Conservation (phyloP, 2,888 invertebrate species). For the Caenorhabditis doughertyi region DNA sequence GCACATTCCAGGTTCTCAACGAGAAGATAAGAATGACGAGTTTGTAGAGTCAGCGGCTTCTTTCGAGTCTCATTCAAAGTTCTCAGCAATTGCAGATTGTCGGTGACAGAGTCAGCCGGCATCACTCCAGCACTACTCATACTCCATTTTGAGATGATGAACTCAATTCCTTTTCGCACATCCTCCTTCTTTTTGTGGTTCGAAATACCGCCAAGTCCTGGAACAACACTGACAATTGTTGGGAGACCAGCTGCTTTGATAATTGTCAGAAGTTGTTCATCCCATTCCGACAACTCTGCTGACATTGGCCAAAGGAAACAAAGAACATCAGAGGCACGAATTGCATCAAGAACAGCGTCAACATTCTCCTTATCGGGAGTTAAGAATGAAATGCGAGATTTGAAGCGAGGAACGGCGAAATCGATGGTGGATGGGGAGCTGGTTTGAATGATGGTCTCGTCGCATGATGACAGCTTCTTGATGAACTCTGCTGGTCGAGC, state of each 20-base stretch:
- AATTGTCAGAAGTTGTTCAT: constrained; percentile 74
- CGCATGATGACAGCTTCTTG: constrained; percentile 62
- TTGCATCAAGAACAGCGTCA: constrained; percentile 76
- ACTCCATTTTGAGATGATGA: constrained; percentile 79
- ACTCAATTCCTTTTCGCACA: constrained; percentile 72
- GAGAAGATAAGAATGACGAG: constrained; percentile 90
- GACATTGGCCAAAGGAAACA: constrained; percentile 88
- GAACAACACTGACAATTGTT: constrained; percentile 75
- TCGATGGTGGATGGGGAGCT: constrained; percentile 67
- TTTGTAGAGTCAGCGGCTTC: constrained; percentile 88
- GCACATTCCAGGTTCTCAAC: constrained; percentile 89
- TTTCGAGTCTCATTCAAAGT: constrained; percentile 91
- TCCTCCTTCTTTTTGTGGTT: constrained; percentile 77
- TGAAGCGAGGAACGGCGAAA: constrained; percentile 78
- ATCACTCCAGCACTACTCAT: constrained; percentile 83
- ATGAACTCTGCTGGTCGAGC: constrained; percentile 67
- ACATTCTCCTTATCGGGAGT: constrained; percentile 71
- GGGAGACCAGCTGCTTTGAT: constrained; percentile 85
- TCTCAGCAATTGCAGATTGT: constrained; percentile 88
- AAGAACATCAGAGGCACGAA: constrained; percentile 89
- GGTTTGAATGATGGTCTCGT: constrained; percentile 68
- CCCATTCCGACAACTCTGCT: constrained; percentile 73
- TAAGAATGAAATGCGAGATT: constrained; percentile 75
- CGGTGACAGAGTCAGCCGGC: constrained; percentile 87
- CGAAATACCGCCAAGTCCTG: constrained; percentile 72